These are phyloP conservation scores for Anoplius nigerrimus DNA, from an alignment of 2,888 invertebrate species.

Conservation along the genomic window DNA sequence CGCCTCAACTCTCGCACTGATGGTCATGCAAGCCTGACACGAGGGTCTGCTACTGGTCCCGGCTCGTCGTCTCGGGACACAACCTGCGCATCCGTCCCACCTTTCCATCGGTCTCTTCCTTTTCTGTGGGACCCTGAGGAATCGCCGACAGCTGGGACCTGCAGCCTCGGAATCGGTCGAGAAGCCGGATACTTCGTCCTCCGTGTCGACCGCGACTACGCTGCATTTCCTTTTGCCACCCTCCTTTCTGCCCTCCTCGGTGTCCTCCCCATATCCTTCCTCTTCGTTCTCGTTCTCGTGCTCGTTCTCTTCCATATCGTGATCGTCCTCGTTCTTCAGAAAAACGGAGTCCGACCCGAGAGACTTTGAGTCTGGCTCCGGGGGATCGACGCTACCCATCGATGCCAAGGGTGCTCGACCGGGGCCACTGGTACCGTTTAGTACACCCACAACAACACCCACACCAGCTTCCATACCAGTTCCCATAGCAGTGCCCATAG, in stretches of 20 bases:
- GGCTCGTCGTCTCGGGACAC: slow-evolving; percentile 69
- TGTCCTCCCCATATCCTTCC: slow-evolving; percentile 70
- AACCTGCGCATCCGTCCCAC: slow-evolving; percentile 75
- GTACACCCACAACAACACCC: slow-evolving; percentile 50
- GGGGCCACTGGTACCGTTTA: slow-evolving; percentile 53
- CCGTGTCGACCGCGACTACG: slow-evolving; percentile 78
- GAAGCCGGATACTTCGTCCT: slow-evolving; percentile 89
- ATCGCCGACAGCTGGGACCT: slow-evolving; percentile 70
- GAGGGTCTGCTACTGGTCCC: slow-evolving; percentile 46
- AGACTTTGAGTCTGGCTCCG: slow-evolving; percentile 82
- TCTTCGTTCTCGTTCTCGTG: slow-evolving; percentile 74
- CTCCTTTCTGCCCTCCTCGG: too few species aligned
- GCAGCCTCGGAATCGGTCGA: slow-evolving; percentile 86
- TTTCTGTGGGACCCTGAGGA: slow-evolving; percentile 74
- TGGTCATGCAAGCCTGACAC: slow-evolving; percentile 68
- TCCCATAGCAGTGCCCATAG: too few species aligned
- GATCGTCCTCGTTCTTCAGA: slow-evolving; percentile 80
- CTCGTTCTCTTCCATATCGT: slow-evolving; percentile 64
- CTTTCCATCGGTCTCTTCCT: slow-evolving; percentile 68
- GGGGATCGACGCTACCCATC: slow-evolving; percentile 83
- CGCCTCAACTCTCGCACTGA: slow-evolving; percentile 71
- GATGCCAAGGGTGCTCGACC: slow-evolving; percentile 87
- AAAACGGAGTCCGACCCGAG: slow-evolving; percentile 89
- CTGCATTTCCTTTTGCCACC: too few species aligned
- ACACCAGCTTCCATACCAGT: too few species aligned